Percentiles rank a stretch among this genome's conserved stretches.
Evolutionary conservation across 1,140 invertebrate genomes (phyloP).

Genomic region (Pseudobourletiella spinata): DNA sequence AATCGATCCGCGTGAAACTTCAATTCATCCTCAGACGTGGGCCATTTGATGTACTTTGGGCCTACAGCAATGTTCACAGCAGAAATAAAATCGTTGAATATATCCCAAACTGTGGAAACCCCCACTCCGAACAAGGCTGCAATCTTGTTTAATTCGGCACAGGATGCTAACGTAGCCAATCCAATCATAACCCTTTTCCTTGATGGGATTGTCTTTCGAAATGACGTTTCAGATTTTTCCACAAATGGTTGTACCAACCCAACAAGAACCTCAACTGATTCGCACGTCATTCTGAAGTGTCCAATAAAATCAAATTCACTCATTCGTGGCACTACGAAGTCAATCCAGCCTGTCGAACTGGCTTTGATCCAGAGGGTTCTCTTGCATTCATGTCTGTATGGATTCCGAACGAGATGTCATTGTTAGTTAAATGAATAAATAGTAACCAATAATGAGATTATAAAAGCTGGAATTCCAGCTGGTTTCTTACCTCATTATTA

Average conservation of each 20-base stretch:
- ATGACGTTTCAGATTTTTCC: not conserved
- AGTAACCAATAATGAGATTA: too few relatives aligned
- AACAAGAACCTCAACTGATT: not conserved
- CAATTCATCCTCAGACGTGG: not conserved
- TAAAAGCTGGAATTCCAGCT: too few relatives aligned
- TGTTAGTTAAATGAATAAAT: too few relatives aligned
- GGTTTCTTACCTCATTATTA: too few relatives aligned
- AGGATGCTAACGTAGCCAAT: not conserved
- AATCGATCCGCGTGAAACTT: not conserved
- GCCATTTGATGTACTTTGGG: not conserved
- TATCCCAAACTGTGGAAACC: not conserved
- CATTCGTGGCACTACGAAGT: not conserved
- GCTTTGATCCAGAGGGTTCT: not conserved
- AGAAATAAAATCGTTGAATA: not conserved
- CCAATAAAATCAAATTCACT: not conserved
- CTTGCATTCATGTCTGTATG: too few relatives aligned
- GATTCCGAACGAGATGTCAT: too few relatives aligned
- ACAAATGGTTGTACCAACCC: not conserved
- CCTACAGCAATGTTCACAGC: not conserved
- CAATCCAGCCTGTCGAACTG: not conserved
- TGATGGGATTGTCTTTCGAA: not conserved
- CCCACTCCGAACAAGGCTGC: not conserved
- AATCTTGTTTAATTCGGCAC: not conserved
- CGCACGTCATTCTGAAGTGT: not conserved
- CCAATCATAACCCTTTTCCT: not conserved